Percentiles rank a stretch among this genome's conserved stretches.
Conservation (phyloP, 2,113 vertebrate genomes). For the Lathamus discolor region DNA sequence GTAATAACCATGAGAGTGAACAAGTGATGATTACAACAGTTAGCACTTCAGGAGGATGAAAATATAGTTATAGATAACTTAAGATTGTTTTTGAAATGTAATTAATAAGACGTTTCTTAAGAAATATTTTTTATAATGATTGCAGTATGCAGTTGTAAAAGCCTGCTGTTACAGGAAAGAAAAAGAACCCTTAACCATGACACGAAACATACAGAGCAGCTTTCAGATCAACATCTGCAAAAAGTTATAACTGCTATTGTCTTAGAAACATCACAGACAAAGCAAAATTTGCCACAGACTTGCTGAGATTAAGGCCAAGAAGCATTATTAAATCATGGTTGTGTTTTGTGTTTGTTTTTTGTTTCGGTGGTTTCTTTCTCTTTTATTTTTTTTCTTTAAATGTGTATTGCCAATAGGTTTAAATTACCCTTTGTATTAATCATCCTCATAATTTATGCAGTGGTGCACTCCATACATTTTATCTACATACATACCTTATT, state of each 20-base stretch:
- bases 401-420: neutral
- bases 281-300: neutral
- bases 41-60: slow-evolving; percentile 44
- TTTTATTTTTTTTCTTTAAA: neutral
- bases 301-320: neutral
- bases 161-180: slow-evolving; percentile 38
- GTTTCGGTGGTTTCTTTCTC: neutral
- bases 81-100: neutral
- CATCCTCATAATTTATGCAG: neutral
- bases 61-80: neutral
- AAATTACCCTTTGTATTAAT: neutral
- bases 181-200: slow-evolving; percentile 33
- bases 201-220: neutral
- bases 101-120: neutral
- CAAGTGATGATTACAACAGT: slow-evolving; percentile 56
- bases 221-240: neutral
- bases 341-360: neutral
- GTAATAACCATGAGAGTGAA: neutral
- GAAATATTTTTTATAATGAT: neutral
- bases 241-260: neutral
- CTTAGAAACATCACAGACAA: neutral
- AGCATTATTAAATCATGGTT: neutral
- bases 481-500: neutral
- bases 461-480: neutral
- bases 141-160: neutral